Evolutionary conservation across 2,113 vertebrate genomes (phyloP), one percentile per base, ranked within the genome.

Genomic region (Leptocoma aspasia): DNA sequence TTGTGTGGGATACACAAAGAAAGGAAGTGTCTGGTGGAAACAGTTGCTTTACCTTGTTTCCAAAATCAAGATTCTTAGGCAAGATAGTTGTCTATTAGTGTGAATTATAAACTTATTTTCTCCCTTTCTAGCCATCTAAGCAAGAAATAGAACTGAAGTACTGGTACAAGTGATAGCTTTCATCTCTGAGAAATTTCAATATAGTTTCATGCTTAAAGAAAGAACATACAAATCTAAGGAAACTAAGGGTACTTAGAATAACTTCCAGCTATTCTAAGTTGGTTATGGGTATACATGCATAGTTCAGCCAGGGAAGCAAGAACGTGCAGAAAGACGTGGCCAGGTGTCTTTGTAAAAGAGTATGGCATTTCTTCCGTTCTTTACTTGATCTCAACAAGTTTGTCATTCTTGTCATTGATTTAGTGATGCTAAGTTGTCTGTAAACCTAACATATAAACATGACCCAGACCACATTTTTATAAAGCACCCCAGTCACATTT

Each of bases 241-340:
- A 88, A 39, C 7, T 27, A n/a, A n/a, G n/a, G n/a, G n/a, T n/a
- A n/a, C n/a, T n/a, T n/a, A n/a, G n/a, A n/a, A n/a, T n/a, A n/a
- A n/a, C n/a, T n/a, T n/a, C n/a, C n/a, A n/a, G n/a, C n/a, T n/a
- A n/a, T n/a, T n/a, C n/a, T n/a, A n/a, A n/a, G 26, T 7, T 71
- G 6, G 24, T 49, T 85, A 31, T 5, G 3, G 15, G 6, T 66
- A 3, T 42, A 35, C 5, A 2, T 61, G 7, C 0, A 0, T 59
- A 78, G 26, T 82, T 69, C 54, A 91, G 54, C 13, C 35, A 83
- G 59, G n/a, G 41, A 80, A 65, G 33, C 31, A 54, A 77, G 35
- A 39, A 54, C 3, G 14, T 47, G 18, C 57, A 41, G 79, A 49
- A 72, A 49, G 33, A 80, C 81, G 45, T 86, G 50, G 35, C 27